Base-by-base conservation (phyloP, 2,888 invertebrate genomes). In the Himalopsyche kuldschensis region DNA sequence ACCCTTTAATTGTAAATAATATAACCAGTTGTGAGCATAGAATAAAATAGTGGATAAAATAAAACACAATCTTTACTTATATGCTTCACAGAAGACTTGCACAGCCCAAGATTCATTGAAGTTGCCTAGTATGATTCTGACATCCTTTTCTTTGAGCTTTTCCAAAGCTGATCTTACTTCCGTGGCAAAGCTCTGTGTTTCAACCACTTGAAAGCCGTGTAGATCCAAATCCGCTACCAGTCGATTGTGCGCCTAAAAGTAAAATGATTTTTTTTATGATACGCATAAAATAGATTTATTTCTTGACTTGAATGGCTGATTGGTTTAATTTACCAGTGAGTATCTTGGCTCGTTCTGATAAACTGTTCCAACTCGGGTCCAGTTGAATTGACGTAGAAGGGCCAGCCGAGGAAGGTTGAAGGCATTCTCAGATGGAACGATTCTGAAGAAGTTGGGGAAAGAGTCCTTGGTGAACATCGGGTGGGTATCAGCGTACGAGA, bases 401-500 rank as follows among this genome's bases (percentile, higher is more conserved):
- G 97, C 94, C 81, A 99, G 93, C 35, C 98, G 93, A 0, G 99
- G 98, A 27, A 96, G 94, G 90, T 99, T 99, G 91, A 98, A 98
- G 79, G 98, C 98, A 89, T 97, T 97, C 90, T 99, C 98, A 81
- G 97, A 97, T 0, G 99, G 99, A 27, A 98, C 98, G 86, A 98
- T 97, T 79, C 99, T 95, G 91, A 98, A 99, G 93, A 99, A 98
- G 90, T 98, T 98, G 10, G 98, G 98, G 90, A 98, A 99, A 87
- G 96, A 96, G 88, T 96, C 95, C 88, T 95, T 96, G 6, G 97
- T 97, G 90, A 98, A 97, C 96, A 98, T 97, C 0, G 99, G 99
- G 90, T 99, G 98, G 4, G 98, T 99, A 90, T 99, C 99, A 5
- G 98, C 98, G 90, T 98, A 99, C 17, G 98, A 98, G 10, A 99